Evolutionary conservation across 2,113 vertebrate species (phyloP).

Genomic region (Brachyhypopomus gauderio): DNA sequence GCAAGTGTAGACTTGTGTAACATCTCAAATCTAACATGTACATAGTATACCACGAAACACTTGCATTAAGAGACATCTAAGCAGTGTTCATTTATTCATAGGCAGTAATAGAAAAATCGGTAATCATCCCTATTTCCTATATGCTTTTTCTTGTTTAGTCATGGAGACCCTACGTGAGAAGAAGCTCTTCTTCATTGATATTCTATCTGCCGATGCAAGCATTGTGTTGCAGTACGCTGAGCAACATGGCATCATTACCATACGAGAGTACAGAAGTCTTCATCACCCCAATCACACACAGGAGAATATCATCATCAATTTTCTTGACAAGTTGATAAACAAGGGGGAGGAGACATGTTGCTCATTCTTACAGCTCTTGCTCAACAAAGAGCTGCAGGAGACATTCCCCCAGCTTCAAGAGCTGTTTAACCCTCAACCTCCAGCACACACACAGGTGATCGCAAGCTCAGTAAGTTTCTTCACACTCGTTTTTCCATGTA

Average conservation of each 20-base stretch:
- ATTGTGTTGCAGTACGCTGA: constrained; percentile 58
- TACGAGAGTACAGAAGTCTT: constrained; percentile 61
- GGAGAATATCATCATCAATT: constrained; percentile 3
- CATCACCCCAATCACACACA: constrained; percentile 40
- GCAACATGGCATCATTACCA: constrained; percentile 46
- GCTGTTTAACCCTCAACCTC: neutral
- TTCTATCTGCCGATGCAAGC: constrained; percentile 48
- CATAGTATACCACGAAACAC: no score
- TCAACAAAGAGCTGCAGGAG: constrained; percentile 8
- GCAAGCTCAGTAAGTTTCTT: neutral
- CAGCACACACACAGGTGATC: constrained; percentile 12
- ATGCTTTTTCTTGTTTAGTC: neutral
- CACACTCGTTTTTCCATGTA: neutral
- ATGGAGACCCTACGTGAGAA: constrained; percentile 38
- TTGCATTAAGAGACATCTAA: no score
- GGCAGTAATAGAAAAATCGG: no score
- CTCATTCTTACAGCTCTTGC: neutral
- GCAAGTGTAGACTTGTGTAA: no score
- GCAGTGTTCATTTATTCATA: no score
- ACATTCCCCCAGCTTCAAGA: neutral
- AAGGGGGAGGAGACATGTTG: neutral
- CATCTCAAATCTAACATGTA: no score
- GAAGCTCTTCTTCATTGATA: constrained; percentile 39
- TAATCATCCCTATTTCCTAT: neutral
- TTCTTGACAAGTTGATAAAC: constrained; percentile 24